Base-by-base conservation (phyloP, 2,113 vertebrate genomes). In the Tetraodon nigroviridis region DNA sequence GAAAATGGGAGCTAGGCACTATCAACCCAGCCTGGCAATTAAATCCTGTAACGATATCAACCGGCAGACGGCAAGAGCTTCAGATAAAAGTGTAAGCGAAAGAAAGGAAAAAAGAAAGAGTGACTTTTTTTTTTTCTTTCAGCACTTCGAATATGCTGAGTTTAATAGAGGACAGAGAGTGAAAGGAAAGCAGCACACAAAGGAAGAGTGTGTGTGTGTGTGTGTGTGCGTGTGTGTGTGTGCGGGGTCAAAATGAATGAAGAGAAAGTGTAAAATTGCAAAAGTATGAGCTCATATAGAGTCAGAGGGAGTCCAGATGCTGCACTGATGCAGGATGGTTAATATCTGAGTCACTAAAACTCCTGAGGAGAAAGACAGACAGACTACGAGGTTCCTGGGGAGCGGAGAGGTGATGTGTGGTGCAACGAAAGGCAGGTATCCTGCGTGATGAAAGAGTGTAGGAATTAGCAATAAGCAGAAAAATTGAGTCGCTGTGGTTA, bases 11-110 rank as follows among this genome's bases (percentile, higher is more conserved):
- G 65, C 57, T 63, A 58, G 54, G 65, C 59, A 69, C 80, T 84
- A 76, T 84, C 72, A 76, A 72, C 67, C 67, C 69, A 78, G 60
- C 58, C n/a, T 44, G 49, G 68, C 80, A 87, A 90, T 90, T 89
- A 85, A 85, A 80, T 86, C 59, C 60, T 59, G 48, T 73, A 80
- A 86, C 46, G 55, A 79, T 77, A 81, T 70, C 56, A 61, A 75
- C 62, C 58, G 75, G 67, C 15, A 55, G 71, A 74, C 54, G 46
- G 29, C 20, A 57, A 58, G 4, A 55, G 57, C 18, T 51, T 65
- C 54, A 71, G 73, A 83, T 80, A 79, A 74, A 64, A 69, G 41
- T 54, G 55, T 47, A 5, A 42, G 61, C 42, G 48, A 18, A 63
- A 51, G 48, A 27, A 58, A 61, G 57, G 52, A 56, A 74, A 51